These are phyloP conservation scores for Uloborus diversus DNA, from an alignment of 1,140 invertebrate genomes.

Conservation along the genomic window DNA sequence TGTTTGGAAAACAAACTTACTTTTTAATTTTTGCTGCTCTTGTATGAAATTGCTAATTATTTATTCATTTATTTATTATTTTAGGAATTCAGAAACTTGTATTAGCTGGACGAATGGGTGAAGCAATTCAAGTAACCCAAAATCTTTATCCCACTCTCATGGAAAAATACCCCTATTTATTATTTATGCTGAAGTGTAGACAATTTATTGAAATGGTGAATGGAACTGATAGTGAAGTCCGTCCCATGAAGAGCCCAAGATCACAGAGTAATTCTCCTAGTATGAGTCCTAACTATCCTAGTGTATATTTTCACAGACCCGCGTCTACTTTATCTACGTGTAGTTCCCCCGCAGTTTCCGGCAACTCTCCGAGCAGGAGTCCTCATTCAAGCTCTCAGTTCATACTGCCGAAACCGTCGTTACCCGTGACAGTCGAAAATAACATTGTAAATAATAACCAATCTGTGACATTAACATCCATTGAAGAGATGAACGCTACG, in stretches of 20 bases:
- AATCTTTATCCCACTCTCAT: conserved; percentile 89
- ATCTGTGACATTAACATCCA: conserved; percentile 52
- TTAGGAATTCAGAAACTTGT: conserved; percentile 93
- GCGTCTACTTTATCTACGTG: conserved; percentile 15
- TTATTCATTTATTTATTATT: conserved; percentile 55
- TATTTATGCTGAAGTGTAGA: conserved; percentile 94
- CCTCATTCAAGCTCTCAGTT: conserved; percentile 42
- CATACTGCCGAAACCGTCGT: conserved; percentile 53
- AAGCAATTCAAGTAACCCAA: conserved; percentile 90
- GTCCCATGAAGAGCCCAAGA: conserved; percentile 57
- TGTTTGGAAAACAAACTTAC: too few relatives aligned
- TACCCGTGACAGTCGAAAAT: conserved; percentile 44
- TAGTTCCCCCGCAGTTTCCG: conserved; percentile 26
- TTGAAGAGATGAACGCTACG: conserved; percentile 70
- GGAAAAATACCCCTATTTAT: conserved; percentile 86
- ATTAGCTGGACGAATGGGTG: conserved; percentile 88
- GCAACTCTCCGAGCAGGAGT: conserved; percentile 16
- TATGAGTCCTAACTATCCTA: conserved; percentile 60
- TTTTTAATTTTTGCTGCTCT: not conserved
- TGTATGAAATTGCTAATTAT: not conserved
- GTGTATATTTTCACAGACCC: conserved; percentile 12
- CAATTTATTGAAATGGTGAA: conserved; percentile 91
- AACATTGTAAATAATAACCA: conserved; percentile 47
- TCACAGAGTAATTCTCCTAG: conserved; percentile 58
- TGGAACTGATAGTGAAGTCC: conserved; percentile 67